Base-by-base conservation (phyloP, 2,113 vertebrate species). In the Desmodus rotundus region DNA sequence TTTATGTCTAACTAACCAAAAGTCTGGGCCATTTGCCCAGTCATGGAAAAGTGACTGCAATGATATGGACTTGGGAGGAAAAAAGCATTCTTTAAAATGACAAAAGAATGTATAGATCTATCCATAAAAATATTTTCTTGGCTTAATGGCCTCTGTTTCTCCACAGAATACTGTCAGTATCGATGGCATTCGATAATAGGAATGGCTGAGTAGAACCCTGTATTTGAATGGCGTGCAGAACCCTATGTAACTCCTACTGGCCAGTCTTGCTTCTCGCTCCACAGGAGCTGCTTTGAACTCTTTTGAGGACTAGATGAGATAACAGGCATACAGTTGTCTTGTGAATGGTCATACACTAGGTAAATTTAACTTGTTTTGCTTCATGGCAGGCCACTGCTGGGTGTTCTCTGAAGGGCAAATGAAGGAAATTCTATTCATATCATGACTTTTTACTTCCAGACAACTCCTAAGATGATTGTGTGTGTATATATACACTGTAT, bases 1-100 rank as follows among this genome's bases (percentile, higher is more conserved):
- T 81, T 92, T 76, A 82, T 92, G 87, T 77, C 45, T 80, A 95
- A 87, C 87, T 70, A 94, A 96, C 77, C 20, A 76, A 89, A 94
- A 82, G 20, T 67, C 89, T 47, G 20, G 41, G 4, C 45, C 12
- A 83, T 82, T 45, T 94, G 3, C 54, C 82, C 31, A 38, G 31
- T 33, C 43, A 8, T 54, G 5, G 14, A 86, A n/a, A 82, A 74
- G 26, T 86, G 7, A 1, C 56, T 45, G 10, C 10, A 52, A n/a
- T 61, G 7, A 73, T 33, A 38, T 7, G 3, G 38, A 22, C 31
- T 31, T 86, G 24, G 4, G 20, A 3, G 67, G 56, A 47, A 65
- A 83, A 28, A 65, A 68, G 47, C 80, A 9, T 17, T 0, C n/a
- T 36, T 50, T 89, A 61, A 93, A 91, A 78, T 54, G 0, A 9